phyloP scores from a whole-genome alignment of 2,888 invertebrate species.

The Meiosimyza decipiens region DNA sequence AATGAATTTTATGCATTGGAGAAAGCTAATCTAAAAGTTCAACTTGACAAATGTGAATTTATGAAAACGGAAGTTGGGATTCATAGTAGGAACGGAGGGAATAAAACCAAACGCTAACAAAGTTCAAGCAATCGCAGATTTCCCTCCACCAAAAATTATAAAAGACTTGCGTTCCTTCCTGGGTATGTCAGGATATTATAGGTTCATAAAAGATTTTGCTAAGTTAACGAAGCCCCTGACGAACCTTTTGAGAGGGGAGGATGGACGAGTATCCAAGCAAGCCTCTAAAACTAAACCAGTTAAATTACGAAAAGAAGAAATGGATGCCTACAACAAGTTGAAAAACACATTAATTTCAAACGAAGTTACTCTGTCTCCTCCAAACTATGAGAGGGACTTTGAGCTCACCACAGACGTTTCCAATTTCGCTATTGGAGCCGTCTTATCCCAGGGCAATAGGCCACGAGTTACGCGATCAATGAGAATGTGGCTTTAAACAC shows the following conservation, averaged over 20 bases:
- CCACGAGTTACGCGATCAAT: neutral
- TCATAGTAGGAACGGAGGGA: neutral
- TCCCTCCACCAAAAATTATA: neutral
- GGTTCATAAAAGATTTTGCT: neutral
- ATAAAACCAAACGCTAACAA: neutral
- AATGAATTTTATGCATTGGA: neutral
- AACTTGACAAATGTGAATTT: neutral
- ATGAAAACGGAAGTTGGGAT: neutral
- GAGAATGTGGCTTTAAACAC: neutral
- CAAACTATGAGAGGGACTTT: slow-evolving; percentile 17
- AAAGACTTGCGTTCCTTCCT: slow-evolving; percentile 23
- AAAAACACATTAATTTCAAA: slow-evolving; percentile 20
- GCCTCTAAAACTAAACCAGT: neutral
- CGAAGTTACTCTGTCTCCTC: slow-evolving; percentile 20
- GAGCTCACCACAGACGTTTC: slow-evolving; percentile 22
- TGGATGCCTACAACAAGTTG: slow-evolving; percentile 21
- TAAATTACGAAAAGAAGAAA: slow-evolving; percentile 17
- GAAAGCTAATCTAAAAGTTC: slow-evolving; percentile 1
- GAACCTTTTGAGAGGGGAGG: slow-evolving; percentile 23
- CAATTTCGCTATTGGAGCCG: slow-evolving; percentile 15
- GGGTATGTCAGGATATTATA: slow-evolving; percentile 14
- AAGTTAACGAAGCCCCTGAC: slow-evolving; percentile 15
- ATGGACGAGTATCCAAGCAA: neutral
- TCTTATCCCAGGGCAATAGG: slow-evolving; percentile 19
- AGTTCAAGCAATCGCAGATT: neutral